Conservation (phyloP, 1,140 invertebrate genomes). For the Idris sp. region DNA sequence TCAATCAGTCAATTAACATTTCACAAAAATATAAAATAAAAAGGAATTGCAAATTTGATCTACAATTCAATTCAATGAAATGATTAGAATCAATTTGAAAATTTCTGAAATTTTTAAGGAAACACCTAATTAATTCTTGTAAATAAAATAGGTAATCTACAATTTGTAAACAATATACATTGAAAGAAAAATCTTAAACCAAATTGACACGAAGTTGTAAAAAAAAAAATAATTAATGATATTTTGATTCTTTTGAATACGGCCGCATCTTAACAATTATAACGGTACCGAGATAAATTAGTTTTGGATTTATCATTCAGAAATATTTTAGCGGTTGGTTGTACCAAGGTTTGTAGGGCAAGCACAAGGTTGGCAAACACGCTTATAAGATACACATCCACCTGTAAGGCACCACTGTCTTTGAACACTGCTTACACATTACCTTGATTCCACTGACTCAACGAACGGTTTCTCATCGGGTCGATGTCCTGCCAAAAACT, state of each 20-base stretch:
- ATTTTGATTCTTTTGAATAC: constrained; percentile 25
- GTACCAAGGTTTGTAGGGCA: constrained; percentile 54
- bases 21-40: too few species aligned
- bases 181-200: too few species aligned
- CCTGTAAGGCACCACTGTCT: constrained; percentile 56
- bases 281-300: constrained; percentile 53
- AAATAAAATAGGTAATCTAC: too few species aligned
- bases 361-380: constrained; percentile 41
- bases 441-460: constrained; percentile 56
- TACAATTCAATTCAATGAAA: too few species aligned
- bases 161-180: too few species aligned
- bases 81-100: too few species aligned
- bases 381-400: constrained; percentile 46
- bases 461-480: constrained; percentile 69
- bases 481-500: constrained; percentile 68
- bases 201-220: too few species aligned
- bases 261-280: constrained; percentile 34
- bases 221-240: constrained; percentile 22
- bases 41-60: too few species aligned
- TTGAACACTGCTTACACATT: constrained; percentile 40
- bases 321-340: constrained; percentile 42
- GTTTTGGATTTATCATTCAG: constrained; percentile 54
- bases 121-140: too few species aligned
- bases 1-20: too few species aligned
- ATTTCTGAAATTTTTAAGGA: too few species aligned